Percentiles rank a stretch among this genome's conserved stretches.
These are phyloP conservation scores for Hippocampus mohnikei DNA, from an alignment of 2,113 vertebrate genomes.

Conservation along the genomic window DNA sequence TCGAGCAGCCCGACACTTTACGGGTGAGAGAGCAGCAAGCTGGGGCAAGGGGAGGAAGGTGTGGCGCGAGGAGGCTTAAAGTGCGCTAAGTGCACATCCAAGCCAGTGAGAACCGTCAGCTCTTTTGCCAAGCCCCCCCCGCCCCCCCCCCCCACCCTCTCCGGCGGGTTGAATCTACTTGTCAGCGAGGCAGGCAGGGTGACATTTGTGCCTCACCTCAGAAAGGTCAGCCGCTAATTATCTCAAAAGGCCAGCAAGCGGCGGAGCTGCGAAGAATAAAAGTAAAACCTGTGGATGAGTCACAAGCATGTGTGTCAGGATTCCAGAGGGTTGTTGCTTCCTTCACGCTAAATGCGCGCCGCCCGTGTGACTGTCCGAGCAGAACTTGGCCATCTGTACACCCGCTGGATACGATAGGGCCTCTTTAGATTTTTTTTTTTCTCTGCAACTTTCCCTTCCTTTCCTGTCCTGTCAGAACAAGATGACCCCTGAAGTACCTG, in stretches of 20 bases:
- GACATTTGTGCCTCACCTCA: slow-evolving; percentile 70
- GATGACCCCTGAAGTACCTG: too few species aligned
- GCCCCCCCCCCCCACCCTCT: slow-evolving; percentile 59
- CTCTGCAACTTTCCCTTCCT: too few species aligned
- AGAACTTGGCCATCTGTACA: slow-evolving; percentile 63
- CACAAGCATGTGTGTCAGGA: slow-evolving; percentile 18
- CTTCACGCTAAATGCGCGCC: slow-evolving; percentile 30
- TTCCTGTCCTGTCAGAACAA: too few species aligned
- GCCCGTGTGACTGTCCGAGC: slow-evolving; percentile 44
- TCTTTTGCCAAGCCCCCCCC: slow-evolving; percentile 48
- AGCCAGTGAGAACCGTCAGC: slow-evolving; percentile 42
- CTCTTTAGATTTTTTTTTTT: too few species aligned
- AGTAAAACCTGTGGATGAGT: slow-evolving; percentile 47
- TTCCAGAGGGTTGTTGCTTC: slow-evolving; percentile 32
- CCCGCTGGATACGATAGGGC: slow-evolving; percentile 17
- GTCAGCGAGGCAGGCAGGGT: slow-evolving; percentile 53
- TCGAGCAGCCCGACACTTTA: neutral
- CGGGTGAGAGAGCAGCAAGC: slow-evolving; percentile 22
- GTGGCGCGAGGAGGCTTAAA: slow-evolving; percentile 46
- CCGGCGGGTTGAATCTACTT: slow-evolving; percentile 59
- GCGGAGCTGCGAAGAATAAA: slow-evolving; percentile 64
- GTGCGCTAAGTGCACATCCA: slow-evolving; percentile 61
- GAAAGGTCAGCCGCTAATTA: slow-evolving; percentile 74
- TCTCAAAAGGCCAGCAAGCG: slow-evolving; percentile 69
- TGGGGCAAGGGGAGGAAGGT: slow-evolving; percentile 17